Conservation (phyloP, 2,888 invertebrate species). For the Catocala nupta region DNA sequence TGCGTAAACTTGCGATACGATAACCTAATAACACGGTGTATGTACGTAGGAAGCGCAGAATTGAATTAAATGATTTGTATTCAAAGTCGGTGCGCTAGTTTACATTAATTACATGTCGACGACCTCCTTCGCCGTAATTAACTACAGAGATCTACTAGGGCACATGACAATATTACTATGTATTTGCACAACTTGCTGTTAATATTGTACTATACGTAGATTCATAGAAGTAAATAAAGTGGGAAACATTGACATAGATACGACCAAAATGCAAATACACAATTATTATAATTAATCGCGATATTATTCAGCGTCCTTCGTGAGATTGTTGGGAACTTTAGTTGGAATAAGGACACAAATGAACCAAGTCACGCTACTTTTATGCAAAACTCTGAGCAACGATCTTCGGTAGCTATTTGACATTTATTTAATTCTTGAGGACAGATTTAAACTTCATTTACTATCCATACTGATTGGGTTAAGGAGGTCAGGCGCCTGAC, state of each 20-base stretch:
- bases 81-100: conserved; percentile 33
- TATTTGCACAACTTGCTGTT: conserved; percentile 13
- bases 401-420: conserved; percentile 4
- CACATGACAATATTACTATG: conserved; percentile 6
- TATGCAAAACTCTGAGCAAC: conserved; percentile 4
- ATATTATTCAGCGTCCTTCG: conserved; percentile 20
- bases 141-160: conserved; percentile 14
- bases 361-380: conserved; percentile 11
- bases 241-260: conserved; percentile 24
- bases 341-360: background rate
- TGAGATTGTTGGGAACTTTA: conserved; percentile 4
- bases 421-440: background rate
- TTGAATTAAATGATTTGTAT: conserved; percentile 39
- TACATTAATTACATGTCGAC: conserved; percentile 43
- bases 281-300: conserved; percentile 25
- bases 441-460: background rate
- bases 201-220: no score
- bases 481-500: conserved; percentile 1
- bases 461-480: background rate
- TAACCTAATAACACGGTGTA: conserved; percentile 8
- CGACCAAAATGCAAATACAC: conserved; percentile 29
- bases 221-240: background rate
- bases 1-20: background rate
- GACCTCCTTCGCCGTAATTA: conserved; percentile 39
- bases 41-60: conserved; percentile 20